Conservation (phyloP, 2,797 vertebrate genomes). For the Orestias chungarensis region DNA sequence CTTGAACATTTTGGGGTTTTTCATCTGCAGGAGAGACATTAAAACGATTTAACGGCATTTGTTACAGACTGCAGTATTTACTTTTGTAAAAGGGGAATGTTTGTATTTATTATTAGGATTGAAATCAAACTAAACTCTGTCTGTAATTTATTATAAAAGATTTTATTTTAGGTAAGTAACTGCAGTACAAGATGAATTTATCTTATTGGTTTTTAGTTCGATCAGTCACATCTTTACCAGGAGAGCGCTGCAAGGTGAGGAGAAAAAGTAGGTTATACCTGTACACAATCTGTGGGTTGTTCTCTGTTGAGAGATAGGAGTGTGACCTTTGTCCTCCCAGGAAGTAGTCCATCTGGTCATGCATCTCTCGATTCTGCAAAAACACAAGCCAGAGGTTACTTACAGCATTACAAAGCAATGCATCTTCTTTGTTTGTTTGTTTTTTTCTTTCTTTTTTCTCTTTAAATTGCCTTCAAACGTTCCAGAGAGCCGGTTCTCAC, state of each 20-base stretch:
- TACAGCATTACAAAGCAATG: background rate
- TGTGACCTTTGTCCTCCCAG: slow-evolving; percentile 77
- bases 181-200: background rate
- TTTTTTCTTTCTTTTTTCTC: background rate
- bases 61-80: background rate
- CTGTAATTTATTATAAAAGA: background rate
- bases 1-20: background rate
- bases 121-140: background rate
- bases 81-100: background rate
- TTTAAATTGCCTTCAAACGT: background rate
- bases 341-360: slow-evolving; percentile 90
- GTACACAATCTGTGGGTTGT: slow-evolving; percentile 77
- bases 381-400: slow-evolving; percentile 33
- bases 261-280: slow-evolving; percentile 65
- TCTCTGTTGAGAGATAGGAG: slow-evolving; percentile 68
- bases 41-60: background rate
- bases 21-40: background rate
- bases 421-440: too few relatives aligned
- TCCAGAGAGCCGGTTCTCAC: slow-evolving; percentile 61
- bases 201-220: background rate
- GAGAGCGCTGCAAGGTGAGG: background rate
- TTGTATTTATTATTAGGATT: background rate
- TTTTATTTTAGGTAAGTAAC: too few relatives aligned
- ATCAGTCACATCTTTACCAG: background rate
- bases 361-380: slow-evolving; percentile 92